Evolutionary conservation across 2,113 vertebrate species (phyloP), one percentile per base, ranked within the genome.

Genomic region (Macaca mulatta): DNA sequence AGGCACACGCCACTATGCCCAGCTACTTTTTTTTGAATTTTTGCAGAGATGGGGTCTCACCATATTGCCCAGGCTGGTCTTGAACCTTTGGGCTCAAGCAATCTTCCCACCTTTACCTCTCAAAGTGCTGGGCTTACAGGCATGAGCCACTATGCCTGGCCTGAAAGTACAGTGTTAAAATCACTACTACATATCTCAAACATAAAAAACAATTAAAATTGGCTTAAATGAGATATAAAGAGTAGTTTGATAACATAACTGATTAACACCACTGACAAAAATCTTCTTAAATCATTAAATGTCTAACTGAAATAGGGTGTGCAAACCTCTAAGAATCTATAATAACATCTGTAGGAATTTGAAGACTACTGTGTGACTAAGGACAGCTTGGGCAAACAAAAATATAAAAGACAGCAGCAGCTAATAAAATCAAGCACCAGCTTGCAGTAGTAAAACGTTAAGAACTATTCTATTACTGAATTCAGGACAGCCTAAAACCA

Each of bases 131-230:
- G 61, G 12, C 30, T 32, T 64, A 64, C 13, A 64, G 12, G 61
- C 61, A 64, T 64, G 27, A 64, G 61, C 61, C 61, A 64, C 61
- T 32, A 64, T 64, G 61, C 27, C 5, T 64, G 27, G 61, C 27
- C 61, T 64, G 27, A 64, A 64, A 55, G 10, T 40, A 95, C 14
- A 81, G 25, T 64, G 12, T 93, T 81, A 84, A 72, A 88, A 93
- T 22, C 8, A 94, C 4, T 67, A 13, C 32, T 92, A 91, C 20
- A 27, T 0, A 77, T 77, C 43, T 78, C 32, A 93, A 57, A 23
- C 80, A 82, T 43, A 77, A 3, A 97, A 96, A 75, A 91, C 8
- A 85, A 72, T 43, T 93, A 83, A 93, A 94, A 97, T 8, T 43
- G 59, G 32, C 30, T 87, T 74, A 95, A 92, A 69, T 77, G 14